phyloP scores from a whole-genome alignment of 2,888 invertebrate genomes.

The Tenthredo amoena region DNA sequence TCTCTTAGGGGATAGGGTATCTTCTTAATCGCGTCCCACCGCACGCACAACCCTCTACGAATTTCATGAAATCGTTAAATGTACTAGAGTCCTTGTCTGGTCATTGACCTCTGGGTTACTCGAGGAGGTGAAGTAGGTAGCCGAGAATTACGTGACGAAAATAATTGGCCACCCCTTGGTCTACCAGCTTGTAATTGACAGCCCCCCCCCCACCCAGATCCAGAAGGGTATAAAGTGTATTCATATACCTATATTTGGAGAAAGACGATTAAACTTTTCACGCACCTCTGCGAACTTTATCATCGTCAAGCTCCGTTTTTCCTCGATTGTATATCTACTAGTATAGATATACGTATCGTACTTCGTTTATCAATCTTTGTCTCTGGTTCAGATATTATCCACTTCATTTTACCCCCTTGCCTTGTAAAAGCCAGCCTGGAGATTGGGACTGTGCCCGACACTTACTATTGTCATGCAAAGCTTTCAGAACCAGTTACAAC shows the following conservation, averaged over 20 bases:
- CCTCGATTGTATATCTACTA: neutral
- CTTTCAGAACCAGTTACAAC: slow-evolving; percentile 26
- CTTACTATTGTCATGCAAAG: slow-evolving; percentile 45
- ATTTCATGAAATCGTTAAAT: slow-evolving; percentile 39
- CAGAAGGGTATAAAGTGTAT: neutral
- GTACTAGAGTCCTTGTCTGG: slow-evolving; percentile 27
- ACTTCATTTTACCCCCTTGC: slow-evolving; percentile 31
- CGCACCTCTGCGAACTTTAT: neutral
- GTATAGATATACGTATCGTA: neutral
- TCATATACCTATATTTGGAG: neutral
- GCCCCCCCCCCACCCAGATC: neutral
- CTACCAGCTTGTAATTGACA: slow-evolving; percentile 30
- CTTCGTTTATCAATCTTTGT: neutral
- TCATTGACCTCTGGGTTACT: slow-evolving; percentile 30
- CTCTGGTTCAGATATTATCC: slow-evolving; percentile 18
- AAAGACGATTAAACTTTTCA: slow-evolving; percentile 15
- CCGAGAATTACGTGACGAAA: slow-evolving; percentile 42
- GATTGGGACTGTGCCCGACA: slow-evolving; percentile 3
- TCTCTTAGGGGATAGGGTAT: neutral
- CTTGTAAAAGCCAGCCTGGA: neutral
- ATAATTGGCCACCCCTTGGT: slow-evolving; percentile 23
- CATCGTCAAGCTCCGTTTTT: neutral
- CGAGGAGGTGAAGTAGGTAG: neutral
- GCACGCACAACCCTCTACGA: slow-evolving; percentile 7
- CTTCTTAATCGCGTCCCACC: neutral